These are phyloP conservation scores for Leptestheria dahalacensis DNA, from an alignment of 1,140 invertebrate genomes.

Conservation along the genomic window DNA sequence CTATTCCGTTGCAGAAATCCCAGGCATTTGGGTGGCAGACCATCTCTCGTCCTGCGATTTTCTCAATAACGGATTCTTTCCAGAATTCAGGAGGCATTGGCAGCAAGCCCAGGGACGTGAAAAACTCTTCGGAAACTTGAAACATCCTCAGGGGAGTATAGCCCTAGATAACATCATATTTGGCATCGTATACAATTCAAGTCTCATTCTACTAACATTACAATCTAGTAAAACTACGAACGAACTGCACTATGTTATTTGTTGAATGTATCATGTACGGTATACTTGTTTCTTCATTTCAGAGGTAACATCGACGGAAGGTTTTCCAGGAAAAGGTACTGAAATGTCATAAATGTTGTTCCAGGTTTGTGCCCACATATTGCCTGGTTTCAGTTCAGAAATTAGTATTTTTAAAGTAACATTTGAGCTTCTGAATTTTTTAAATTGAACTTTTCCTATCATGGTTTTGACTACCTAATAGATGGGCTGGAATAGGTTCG, in stretches of 20 bases:
- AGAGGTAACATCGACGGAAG: conserved; percentile 64
- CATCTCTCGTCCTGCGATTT: conserved; percentile 50
- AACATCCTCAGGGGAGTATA: conserved; percentile 62
- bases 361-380: conserved; percentile 26
- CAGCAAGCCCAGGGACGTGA: conserved; percentile 63
- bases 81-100: conserved; percentile 67
- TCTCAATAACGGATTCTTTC: conserved; percentile 63
- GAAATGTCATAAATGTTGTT: conserved; percentile 67
- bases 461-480: conserved; percentile 36
- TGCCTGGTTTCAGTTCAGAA: conserved; percentile 7
- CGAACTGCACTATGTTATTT: neutral
- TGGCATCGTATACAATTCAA: neutral
- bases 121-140: conserved; percentile 67
- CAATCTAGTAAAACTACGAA: neutral
- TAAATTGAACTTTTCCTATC: conserved; percentile 3
- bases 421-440: neutral
- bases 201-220: neutral
- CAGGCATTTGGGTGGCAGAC: conserved; percentile 74
- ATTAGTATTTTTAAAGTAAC: neutral
- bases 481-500: conserved; percentile 79
- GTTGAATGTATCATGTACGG: neutral
- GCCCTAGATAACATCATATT: conserved; percentile 29
- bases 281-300: conserved; percentile 59
- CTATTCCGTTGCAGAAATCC: conserved; percentile 69
- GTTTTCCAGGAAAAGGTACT: conserved; percentile 70